phyloP scores from a whole-genome alignment of 2,797 vertebrate genomes.

The Eremophila alpestris region DNA sequence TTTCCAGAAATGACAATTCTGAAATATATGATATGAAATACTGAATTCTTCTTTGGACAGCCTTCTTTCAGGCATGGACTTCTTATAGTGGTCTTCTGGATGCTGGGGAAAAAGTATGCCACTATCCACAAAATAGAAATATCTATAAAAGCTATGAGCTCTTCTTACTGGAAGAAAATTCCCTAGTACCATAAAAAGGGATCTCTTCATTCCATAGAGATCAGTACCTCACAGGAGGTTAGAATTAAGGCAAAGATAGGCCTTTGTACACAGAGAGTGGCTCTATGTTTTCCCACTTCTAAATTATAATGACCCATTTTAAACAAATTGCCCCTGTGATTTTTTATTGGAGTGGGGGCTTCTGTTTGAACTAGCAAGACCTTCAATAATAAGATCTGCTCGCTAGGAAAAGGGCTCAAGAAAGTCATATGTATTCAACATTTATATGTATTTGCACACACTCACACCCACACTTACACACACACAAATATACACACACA shows the following conservation, averaged over 20 bases:
- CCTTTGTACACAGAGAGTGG: not conserved
- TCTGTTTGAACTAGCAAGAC: not conserved
- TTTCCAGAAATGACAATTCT: not conserved
- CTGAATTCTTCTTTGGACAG: not conserved
- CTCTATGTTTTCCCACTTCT: not conserved
- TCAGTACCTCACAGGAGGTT: slow-evolving; percentile 17
- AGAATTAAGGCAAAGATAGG: slow-evolving; percentile 59
- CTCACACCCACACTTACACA: not conserved
- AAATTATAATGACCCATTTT: not conserved
- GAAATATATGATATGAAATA: not conserved
- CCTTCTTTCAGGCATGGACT: not conserved
- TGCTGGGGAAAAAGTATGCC: not conserved
- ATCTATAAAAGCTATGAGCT: not conserved
- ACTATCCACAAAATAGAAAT: not conserved
- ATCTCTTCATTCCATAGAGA: slow-evolving; percentile 20
- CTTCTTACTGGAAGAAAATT: slow-evolving; percentile 24
- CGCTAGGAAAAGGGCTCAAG: not conserved
- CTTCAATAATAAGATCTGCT: not conserved
- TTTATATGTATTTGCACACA: not conserved
- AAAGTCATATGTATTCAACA: not conserved
- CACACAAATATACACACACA: not conserved
- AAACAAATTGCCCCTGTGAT: not conserved
- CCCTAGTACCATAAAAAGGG: slow-evolving; percentile 8
- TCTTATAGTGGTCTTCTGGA: not conserved
- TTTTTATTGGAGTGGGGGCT: not conserved